Base-by-base conservation (phyloP, 2,797 vertebrate genomes). In the Syngnathus acus region DNA sequence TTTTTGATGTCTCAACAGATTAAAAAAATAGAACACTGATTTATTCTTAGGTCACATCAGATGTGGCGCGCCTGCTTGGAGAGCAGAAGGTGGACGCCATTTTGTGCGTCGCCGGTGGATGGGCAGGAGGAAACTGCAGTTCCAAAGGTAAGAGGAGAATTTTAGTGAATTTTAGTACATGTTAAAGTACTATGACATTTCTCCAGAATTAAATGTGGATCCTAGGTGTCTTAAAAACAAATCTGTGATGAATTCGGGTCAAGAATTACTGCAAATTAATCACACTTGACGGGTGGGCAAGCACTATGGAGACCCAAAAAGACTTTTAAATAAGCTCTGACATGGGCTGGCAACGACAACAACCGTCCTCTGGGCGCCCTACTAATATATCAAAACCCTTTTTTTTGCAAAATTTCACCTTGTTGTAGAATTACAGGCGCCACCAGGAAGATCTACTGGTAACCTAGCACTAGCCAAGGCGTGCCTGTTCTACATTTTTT, bases 81-180 rank as follows among this genome's bases (percentile, higher is more conserved):
- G 93, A 94, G 26, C 84, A 94, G 68, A 98, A 99, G 74, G 94
- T 98, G 74, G 95, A 99, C 1, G 96, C 95, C 0, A 96, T 99
- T 78, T 74, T 99, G 40, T 99, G 97, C 42, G 94, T 98, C 43
- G 97, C 97, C 0, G 97, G 97, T 75, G 97, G 97, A 83, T 99
- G 97, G 97, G 97, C 95, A 0, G 97, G 97, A 72, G 97, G 97
- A 83, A 98, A 87, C 4, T 94, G 94, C 72, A 92, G 92, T 77
- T 94, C 95, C 62, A 97, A 97, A 89, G 94, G 97, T 99, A 85
- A 92, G 90, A 89, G 71, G 50, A 26, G 26, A 55, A 14, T 26
- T 55, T 32, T 55, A 5, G 53, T 14, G 11, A 55, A 3, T 11
- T 55, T 55, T 26, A 0, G 10, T 9, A 10, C n/a, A 54, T 13